Percentiles rank a stretch among this genome's conserved stretches.
These are phyloP conservation scores for Teleopsis dalmanni DNA, from an alignment of 1,140 invertebrate species.

Conservation along the genomic window DNA sequence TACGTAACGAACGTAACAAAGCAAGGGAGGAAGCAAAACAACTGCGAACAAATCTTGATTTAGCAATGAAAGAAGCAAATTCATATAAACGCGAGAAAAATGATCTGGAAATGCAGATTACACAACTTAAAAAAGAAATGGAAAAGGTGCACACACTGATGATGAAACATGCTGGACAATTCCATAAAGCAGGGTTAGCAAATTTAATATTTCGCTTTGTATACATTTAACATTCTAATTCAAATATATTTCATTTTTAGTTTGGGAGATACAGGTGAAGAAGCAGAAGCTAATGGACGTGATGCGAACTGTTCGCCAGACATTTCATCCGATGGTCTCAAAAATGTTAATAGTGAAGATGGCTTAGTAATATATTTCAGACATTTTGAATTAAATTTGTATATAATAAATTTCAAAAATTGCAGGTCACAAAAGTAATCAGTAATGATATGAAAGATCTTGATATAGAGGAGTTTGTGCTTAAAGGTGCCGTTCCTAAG, in stretches of 20 bases:
- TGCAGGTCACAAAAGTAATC: slow-evolving; percentile 14
- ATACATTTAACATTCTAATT: slow-evolving; percentile 1
- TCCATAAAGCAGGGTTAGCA: slow-evolving; percentile 44
- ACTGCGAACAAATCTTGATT: slow-evolving; percentile 70
- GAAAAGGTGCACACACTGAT: slow-evolving; percentile 63
- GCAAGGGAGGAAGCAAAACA: slow-evolving; percentile 79
- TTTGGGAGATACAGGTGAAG: slow-evolving; percentile 26
- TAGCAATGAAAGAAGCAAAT: slow-evolving; percentile 67
- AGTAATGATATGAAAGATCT: slow-evolving; percentile 43
- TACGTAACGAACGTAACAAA: slow-evolving; percentile 76
- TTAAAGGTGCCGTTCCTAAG: slow-evolving; percentile 57
- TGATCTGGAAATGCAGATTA: slow-evolving; percentile 71
- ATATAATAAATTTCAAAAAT: neutral
- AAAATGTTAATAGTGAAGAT: slow-evolving; percentile 46
- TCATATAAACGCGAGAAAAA: slow-evolving; percentile 69
- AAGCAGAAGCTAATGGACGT: slow-evolving; percentile 34
- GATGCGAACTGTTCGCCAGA: slow-evolving; percentile 37
- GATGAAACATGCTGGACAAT: slow-evolving; percentile 61
- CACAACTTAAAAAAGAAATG: slow-evolving; percentile 72
- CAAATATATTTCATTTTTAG: slow-evolving; percentile 5
- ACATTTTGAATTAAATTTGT: neutral
- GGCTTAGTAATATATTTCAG: slow-evolving; percentile 30
- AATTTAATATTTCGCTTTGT: neutral
- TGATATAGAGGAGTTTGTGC: slow-evolving; percentile 57
- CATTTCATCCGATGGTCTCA: slow-evolving; percentile 42